Percentiles rank a stretch among this genome's conserved stretches.
Conservation (phyloP, 2,113 vertebrate species). For the Anarrhichthys ocellatus region DNA sequence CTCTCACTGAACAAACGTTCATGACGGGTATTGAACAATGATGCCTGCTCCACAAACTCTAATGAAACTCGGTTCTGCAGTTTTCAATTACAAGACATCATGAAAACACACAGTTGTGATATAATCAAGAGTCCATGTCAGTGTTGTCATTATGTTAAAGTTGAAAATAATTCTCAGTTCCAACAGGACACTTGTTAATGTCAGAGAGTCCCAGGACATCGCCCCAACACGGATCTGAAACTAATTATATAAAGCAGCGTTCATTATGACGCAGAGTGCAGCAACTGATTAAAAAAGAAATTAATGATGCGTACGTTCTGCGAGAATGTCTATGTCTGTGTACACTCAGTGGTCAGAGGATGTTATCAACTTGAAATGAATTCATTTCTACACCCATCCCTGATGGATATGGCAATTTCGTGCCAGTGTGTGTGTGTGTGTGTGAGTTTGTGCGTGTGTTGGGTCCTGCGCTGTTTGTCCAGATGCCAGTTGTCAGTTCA, state of each 20-base stretch:
- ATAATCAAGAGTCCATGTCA: background rate
- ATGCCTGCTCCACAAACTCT: constrained; percentile 36
- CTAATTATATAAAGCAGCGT: constrained; percentile 55
- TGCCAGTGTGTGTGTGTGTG: constrained; percentile 32
- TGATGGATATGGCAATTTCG: constrained; percentile 71
- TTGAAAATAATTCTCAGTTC: constrained; percentile 46
- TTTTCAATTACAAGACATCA: constrained; percentile 51
- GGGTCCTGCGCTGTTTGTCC: constrained; percentile 66
- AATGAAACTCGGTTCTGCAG: constrained; percentile 52
- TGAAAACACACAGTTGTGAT: constrained; percentile 17
- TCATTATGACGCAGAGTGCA: constrained; percentile 56
- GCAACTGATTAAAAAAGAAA: constrained; percentile 51
- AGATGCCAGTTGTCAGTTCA: constrained; percentile 73
- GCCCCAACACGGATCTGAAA: constrained; percentile 29
- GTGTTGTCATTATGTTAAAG: constrained; percentile 31
- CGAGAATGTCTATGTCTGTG: constrained; percentile 5
- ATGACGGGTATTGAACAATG: constrained; percentile 52
- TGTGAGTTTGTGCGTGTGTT: constrained; percentile 43
- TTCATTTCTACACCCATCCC: constrained; percentile 64
- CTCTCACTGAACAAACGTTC: constrained; percentile 59
- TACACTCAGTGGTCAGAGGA: constrained; percentile 34
- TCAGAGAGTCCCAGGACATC: constrained; percentile 40
- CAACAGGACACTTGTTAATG: constrained; percentile 55
- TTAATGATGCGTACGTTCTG: constrained; percentile 43
- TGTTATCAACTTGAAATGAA: constrained; percentile 74